Evolutionary conservation across 1,140 invertebrate genomes (phyloP).

Genomic region (Anoplolepis gracilipes): DNA sequence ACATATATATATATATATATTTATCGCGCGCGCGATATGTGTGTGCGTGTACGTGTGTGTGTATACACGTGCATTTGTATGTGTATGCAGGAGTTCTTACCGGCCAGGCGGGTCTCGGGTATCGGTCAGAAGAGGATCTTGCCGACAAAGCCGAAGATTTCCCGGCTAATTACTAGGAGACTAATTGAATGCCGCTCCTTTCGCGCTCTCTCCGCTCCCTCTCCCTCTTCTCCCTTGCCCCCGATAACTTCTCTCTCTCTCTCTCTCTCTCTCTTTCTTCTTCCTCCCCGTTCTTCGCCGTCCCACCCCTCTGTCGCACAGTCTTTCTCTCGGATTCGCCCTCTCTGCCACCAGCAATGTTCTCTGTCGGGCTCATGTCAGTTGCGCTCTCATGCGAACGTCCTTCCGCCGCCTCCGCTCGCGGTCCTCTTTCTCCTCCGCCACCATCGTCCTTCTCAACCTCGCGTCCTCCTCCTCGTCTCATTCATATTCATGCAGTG

Average conservation of each 20-base stretch:
- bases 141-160: constrained; percentile 86
- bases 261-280: not conserved
- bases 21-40: not conserved
- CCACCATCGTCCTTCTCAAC: constrained; percentile 44
- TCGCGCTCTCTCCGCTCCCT: constrained; percentile 61
- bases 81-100: constrained; percentile 63
- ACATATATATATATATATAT: not conserved
- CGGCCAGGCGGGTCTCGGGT: constrained; percentile 71
- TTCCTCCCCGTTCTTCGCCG: not conserved
- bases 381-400: constrained; percentile 32
- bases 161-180: constrained; percentile 86
- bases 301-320: constrained; percentile 36
- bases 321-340: constrained; percentile 35
- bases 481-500: constrained; percentile 85
- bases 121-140: constrained; percentile 81
- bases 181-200: constrained; percentile 85
- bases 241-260: not conserved
- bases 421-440: constrained; percentile 46
- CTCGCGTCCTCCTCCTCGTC: constrained; percentile 70
- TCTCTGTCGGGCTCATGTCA: constrained; percentile 23
- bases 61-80: too few relatives aligned
- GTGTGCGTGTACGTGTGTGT: not conserved
- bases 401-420: constrained; percentile 41
- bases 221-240: constrained; percentile 32
- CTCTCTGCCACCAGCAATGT: constrained; percentile 32